Percentiles rank a stretch among this genome's conserved stretches.
These are phyloP conservation scores for Nebria ingens DNA, from an alignment of 1,140 invertebrate genomes.

Conservation along the genomic window DNA sequence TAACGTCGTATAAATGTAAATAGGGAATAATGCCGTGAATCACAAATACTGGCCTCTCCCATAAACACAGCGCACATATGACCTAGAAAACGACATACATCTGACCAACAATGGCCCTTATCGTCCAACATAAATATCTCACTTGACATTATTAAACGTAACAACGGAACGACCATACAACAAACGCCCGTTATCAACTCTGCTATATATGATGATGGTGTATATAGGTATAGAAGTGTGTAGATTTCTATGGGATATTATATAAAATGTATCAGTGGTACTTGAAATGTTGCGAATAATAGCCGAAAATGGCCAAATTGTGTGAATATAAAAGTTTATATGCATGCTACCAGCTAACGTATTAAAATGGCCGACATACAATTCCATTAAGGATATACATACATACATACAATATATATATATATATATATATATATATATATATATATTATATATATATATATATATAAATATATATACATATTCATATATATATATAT, in stretches of 20 bases:
- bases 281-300: too few species aligned
- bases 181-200: conserved; percentile 1
- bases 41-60: not conserved
- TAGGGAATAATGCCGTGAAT: conserved; percentile 7
- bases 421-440: too few species aligned
- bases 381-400: too few species aligned
- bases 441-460: too few species aligned
- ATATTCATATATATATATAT: too few species aligned
- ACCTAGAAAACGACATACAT: conserved; percentile 8
- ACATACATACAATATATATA: too few species aligned
- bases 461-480: too few species aligned
- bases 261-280: conserved; percentile 5
- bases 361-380: too few species aligned
- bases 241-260: conserved; percentile 5
- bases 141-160: conserved; percentile 6
- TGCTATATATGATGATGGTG: not conserved
- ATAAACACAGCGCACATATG: conserved; percentile 8
- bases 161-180: too few species aligned
- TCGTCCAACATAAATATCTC: conserved; percentile 3
- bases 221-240: not conserved
- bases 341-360: too few species aligned
- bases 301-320: too few species aligned
- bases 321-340: too few species aligned
- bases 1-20: conserved; percentile 6
- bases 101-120: conserved; percentile 8